These are phyloP conservation scores for Rostratula benghalensis DNA, from an alignment of 2,113 vertebrate species.

Conservation along the genomic window DNA sequence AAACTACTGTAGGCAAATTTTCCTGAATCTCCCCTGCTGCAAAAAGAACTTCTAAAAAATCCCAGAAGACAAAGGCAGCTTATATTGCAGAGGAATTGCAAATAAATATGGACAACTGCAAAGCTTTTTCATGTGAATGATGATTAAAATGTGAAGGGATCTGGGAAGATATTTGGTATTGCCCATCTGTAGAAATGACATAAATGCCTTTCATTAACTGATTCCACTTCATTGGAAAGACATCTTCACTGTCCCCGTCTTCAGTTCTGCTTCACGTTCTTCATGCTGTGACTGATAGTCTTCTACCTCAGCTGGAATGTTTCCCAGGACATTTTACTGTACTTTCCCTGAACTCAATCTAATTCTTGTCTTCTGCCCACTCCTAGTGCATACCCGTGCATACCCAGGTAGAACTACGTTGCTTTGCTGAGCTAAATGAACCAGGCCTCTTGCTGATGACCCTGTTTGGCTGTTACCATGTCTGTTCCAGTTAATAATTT, in stretches of 20 bases:
- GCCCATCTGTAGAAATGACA: neutral
- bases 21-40: neutral
- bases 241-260: neutral
- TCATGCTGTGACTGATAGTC: neutral
- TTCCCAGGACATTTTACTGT: neutral
- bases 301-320: neutral
- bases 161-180: neutral
- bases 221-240: neutral
- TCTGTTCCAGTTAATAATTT: neutral
- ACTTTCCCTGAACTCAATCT: neutral
- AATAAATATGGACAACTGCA: neutral
- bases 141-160: neutral
- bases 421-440: neutral
- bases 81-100: neutral
- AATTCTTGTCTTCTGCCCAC: neutral
- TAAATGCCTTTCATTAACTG: neutral
- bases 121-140: neutral
- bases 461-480: neutral
- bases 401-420: neutral
- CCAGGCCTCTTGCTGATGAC: neutral
- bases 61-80: neutral
- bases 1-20: neutral
- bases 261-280: neutral
- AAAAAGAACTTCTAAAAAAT: neutral
- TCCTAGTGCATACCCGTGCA: accelerated